Conservation (phyloP, 2,113 vertebrate species). For the Mugil cephalus region DNA sequence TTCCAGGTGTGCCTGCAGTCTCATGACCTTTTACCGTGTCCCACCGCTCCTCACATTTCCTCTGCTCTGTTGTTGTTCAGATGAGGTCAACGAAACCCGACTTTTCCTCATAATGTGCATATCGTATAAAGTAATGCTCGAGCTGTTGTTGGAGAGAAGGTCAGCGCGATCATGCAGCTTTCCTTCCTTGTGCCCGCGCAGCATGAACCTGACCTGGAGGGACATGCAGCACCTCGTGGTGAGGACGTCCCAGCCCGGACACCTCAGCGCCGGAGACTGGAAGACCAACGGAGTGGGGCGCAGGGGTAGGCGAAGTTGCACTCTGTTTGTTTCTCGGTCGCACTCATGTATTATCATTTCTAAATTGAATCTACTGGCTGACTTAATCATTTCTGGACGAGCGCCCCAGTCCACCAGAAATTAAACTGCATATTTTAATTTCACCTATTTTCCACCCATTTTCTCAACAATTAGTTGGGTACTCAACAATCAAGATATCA, state of each 20-base stretch:
- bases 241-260: slow-evolving; percentile 89
- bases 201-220: slow-evolving; percentile 96
- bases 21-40: slow-evolving; percentile 53
- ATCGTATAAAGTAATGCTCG: slow-evolving; percentile 38
- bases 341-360: too few relatives aligned
- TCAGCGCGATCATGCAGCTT: slow-evolving; percentile 17
- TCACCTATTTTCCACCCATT: too few relatives aligned
- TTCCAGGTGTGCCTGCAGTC: slow-evolving; percentile 40
- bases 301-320: slow-evolving; percentile 85
- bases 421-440: too few relatives aligned
- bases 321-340: slow-evolving; percentile 7
- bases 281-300: slow-evolving; percentile 94
- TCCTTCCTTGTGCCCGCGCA: slow-evolving; percentile 61
- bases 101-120: slow-evolving; percentile 35
- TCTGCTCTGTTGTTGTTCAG: slow-evolving; percentile 26
- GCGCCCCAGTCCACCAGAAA: too few relatives aligned
- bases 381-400: too few relatives aligned
- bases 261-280: slow-evolving; percentile 95
- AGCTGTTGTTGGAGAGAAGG: slow-evolving; percentile 32
- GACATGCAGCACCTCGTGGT: slow-evolving; percentile 99
- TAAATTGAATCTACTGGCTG: too few relatives aligned
- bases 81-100: slow-evolving; percentile 41
- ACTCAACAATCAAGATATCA: too few relatives aligned
- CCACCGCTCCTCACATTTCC: slow-evolving; percentile 49
- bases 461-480: too few relatives aligned